Percentiles rank a stretch among this genome's conserved stretches.
Conservation (phyloP, 1,140 invertebrate species). For the Drosophila malerkotliana region DNA sequence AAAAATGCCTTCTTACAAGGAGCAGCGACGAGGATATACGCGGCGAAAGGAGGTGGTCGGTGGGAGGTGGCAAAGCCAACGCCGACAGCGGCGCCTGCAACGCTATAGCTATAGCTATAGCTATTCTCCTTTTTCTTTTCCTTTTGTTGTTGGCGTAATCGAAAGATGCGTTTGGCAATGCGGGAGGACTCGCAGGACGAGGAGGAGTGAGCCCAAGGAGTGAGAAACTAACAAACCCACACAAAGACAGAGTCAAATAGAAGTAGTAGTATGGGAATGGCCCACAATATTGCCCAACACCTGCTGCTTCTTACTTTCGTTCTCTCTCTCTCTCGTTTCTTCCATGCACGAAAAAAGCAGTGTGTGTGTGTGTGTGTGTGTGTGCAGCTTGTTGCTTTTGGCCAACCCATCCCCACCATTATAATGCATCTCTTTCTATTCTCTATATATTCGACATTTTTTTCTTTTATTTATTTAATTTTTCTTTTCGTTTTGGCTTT, state of each 20-base stretch:
- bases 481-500: slow-evolving; percentile 9
- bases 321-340: slow-evolving; percentile 29
- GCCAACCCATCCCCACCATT: slow-evolving; percentile 24
- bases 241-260: slow-evolving; percentile 10
- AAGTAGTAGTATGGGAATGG: slow-evolving; percentile 22
- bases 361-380: slow-evolving; percentile 15
- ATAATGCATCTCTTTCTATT: slow-evolving; percentile 50
- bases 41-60: neutral
- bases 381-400: slow-evolving; percentile 47
- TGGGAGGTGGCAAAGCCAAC: slow-evolving; percentile 17
- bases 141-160: slow-evolving; percentile 69
- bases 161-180: slow-evolving; percentile 75
- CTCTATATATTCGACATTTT: slow-evolving; percentile 46
- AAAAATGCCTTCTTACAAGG: slow-evolving; percentile 80
- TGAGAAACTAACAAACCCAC: slow-evolving; percentile 42
- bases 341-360: neutral
- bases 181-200: slow-evolving; percentile 20
- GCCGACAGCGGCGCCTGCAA: slow-evolving; percentile 38
- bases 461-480: slow-evolving; percentile 37
- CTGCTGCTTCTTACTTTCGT: slow-evolving; percentile 65
- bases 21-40: slow-evolving; percentile 12
- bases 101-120: slow-evolving; percentile 10
- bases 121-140: slow-evolving; percentile 25
- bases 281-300: slow-evolving; percentile 74
- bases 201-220: neutral